Evolutionary conservation across 2,888 invertebrate species (phyloP), one percentile per base, ranked within the genome.

Genomic region (Molorchus minor): DNA sequence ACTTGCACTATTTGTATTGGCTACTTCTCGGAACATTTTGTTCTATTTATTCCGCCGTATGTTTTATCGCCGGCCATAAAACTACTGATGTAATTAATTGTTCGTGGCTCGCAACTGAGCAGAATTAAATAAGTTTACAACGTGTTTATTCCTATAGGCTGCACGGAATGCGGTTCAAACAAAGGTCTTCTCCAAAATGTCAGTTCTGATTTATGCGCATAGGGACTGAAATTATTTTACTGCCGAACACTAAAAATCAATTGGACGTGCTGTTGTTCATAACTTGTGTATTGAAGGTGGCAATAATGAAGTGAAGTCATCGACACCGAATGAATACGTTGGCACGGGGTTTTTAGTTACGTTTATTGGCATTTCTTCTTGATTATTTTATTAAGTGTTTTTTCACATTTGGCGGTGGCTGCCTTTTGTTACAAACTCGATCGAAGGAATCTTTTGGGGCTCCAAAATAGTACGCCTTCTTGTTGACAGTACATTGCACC

Each of bases 81-180:
- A 55, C 55, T 55, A 36, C 55, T 40, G 46, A 45, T 16, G 29
- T 44, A 55, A 38, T 55, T 55, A 55, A 55, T 55, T 55, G 55
- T 55, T 44, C 13, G 29, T 38, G 21, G 46, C 40, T 36, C 16
- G 19, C 45, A 36, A 20, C 33, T 20, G 36, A 55, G 21, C 46
- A 46, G 45, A 55, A 55, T 55, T 44, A 45, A 55, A 55, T 46
- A 46, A 55, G 38, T 55, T 55, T 44, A 54, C 25, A 55, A 38
- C 38, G 46, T 46, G 46, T 55, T 55, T 46, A 55, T 38, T 55
- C 44, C 38, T 55, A 46, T 55, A 19, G 36, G 33, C 20, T 38
- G 45, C 4, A 19, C 16, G 45, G 54, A 43, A 44, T 35, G 44
- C 44, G 40, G 30, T 38, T 15, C 17, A 19, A 20, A 51, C 38